Evolutionary conservation across 2,888 invertebrate species (phyloP), one percentile per base, ranked within the genome.

Genomic region (Papilio demoleus): DNA sequence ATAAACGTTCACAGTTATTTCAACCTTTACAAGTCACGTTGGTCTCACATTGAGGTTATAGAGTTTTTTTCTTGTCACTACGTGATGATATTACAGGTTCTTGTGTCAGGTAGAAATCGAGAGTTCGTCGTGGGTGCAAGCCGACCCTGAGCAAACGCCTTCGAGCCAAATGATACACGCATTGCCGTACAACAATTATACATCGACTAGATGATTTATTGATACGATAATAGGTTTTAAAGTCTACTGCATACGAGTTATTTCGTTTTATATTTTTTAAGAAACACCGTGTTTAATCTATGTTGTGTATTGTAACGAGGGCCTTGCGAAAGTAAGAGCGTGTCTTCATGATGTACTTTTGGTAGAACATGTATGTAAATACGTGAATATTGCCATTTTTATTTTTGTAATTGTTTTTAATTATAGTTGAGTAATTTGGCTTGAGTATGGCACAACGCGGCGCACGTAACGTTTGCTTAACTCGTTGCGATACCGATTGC

Each of bases 111-210:
- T 78, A 75, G 84, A 84, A 86, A 86, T 74, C 75, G 84, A 87
- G 82, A 87, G 86, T 85, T 70, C 72, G 68, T 70, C 31, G 75
- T 73, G 71, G 75, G 75, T 71, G 68, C 74, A 47, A 63, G 73
- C 76, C 75, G 80, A 77, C 85, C 84, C 78, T 85, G 88, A 83
- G 77, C 71, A 63, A 53, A 60, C 71, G 78, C 77, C 79, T 72
- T 64, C 72, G 68, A 72, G 67, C 50, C 67, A 22, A 34, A 50
- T 61, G 65, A 59, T 58, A 65, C 62, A 45, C 66, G 69, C 61
- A 69, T 69, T 70, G 58, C 40, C 40, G 42, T 60, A 12, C 59
- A 67, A 61, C 36, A 64, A 68, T 59, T 64, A 59, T 38, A 59
- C 22, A 63, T 63, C 17, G 24, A 24, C 5, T 45, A 0, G n/a